Conservation (phyloP, 2,113 vertebrate species). For the Onychorhynchus coronatus region DNA sequence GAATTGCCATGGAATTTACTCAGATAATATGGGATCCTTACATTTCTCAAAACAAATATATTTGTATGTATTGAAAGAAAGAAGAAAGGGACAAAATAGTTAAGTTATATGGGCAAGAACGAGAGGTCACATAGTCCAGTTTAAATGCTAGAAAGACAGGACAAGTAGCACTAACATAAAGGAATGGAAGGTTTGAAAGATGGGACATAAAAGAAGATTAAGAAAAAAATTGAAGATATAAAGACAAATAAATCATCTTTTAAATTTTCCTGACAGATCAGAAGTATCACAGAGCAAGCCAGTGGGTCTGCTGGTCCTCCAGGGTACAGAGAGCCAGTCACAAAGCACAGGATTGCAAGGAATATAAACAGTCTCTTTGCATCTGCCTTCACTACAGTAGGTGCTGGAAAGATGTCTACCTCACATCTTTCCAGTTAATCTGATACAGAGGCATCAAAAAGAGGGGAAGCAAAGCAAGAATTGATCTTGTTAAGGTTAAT, state of each 20-base stretch:
- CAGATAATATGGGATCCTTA: not conserved
- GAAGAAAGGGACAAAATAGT: not conserved
- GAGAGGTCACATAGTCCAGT: not conserved
- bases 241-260: not conserved
- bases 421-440: constrained; percentile 22
- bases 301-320: not conserved
- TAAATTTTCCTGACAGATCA: not conserved
- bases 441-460: constrained; percentile 39
- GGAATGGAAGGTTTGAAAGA: not conserved
- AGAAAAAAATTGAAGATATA: not conserved
- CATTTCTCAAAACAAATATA: not conserved
- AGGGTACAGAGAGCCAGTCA: not conserved
- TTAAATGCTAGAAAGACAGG: not conserved
- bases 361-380: constrained; percentile 10
- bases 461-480: constrained; percentile 55
- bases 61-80: not conserved
- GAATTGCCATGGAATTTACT: not conserved
- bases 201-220: not conserved
- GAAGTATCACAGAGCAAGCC: not conserved
- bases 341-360: not conserved
- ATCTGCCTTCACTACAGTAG: not conserved
- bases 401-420: constrained; percentile 9
- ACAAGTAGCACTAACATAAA: not conserved
- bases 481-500: not conserved
- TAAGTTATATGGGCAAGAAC: not conserved